Percentiles rank a stretch among this genome's conserved stretches.
Evolutionary conservation across 2,113 vertebrate species (phyloP).

Genomic region (Rhinogobius similis): DNA sequence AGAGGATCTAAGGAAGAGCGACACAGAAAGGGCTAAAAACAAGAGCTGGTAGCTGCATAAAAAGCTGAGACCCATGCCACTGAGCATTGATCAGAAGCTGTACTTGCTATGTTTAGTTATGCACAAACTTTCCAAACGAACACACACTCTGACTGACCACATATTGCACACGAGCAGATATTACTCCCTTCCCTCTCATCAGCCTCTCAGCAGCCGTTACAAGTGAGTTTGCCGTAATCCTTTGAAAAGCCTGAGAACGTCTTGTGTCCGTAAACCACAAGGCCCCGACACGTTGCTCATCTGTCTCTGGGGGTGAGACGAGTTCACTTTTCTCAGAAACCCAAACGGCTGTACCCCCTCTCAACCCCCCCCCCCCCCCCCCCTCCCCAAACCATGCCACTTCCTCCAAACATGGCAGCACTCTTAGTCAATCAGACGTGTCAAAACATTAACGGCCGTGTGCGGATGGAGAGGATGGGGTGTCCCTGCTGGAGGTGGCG

Average conservation of each 20-base stretch:
- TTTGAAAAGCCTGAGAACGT: slow-evolving; percentile 59
- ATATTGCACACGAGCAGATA: background rate
- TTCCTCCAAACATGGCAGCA: slow-evolving; percentile 76
- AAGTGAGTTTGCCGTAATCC: slow-evolving; percentile 58
- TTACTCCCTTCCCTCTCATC: background rate
- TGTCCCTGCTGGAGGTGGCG: slow-evolving; percentile 46
- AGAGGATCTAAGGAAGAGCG: too few relatives aligned
- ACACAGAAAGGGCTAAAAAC: too few relatives aligned
- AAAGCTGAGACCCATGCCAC: too few relatives aligned
- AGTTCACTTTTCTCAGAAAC: slow-evolving; percentile 81
- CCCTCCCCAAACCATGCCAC: slow-evolving; percentile 60
- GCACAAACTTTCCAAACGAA: too few relatives aligned
- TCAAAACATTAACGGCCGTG: slow-evolving; percentile 75
- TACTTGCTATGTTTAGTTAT: too few relatives aligned
- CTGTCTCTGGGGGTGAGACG: slow-evolving; percentile 74
- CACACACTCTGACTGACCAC: background rate
- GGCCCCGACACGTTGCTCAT: slow-evolving; percentile 72
- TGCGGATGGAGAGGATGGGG: slow-evolving; percentile 53
- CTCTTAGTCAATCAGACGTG: slow-evolving; percentile 78
- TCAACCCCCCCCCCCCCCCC: slow-evolving; percentile 43
- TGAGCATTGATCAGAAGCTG: too few relatives aligned
- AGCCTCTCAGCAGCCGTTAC: background rate
- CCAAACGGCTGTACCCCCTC: slow-evolving; percentile 75
- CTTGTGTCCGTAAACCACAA: slow-evolving; percentile 72
- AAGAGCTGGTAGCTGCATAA: too few relatives aligned